phyloP scores from a whole-genome alignment of 2,888 invertebrate genomes.

The Drosophila bunnanda region DNA sequence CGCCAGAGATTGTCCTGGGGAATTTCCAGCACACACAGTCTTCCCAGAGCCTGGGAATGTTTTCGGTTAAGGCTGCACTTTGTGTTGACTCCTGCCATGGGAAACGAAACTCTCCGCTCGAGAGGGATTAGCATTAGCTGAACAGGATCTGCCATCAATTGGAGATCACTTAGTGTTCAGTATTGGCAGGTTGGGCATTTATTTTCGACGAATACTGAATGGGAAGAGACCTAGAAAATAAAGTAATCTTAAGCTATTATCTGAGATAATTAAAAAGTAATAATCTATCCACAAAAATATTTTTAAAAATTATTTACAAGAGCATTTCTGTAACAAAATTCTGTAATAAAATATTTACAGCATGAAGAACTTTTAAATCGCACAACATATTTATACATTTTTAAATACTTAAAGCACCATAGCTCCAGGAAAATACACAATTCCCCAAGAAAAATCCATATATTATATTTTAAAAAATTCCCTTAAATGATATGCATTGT shows the following conservation, averaged over 20 bases:
- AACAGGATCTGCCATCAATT: slow-evolving; percentile 28
- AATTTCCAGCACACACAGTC: slow-evolving; percentile 28
- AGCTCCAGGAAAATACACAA: too few species aligned
- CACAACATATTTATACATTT: too few species aligned
- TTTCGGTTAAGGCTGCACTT: slow-evolving; percentile 21
- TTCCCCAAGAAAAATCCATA: not conserved
- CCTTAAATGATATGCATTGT: not conserved
- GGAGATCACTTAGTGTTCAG: slow-evolving; percentile 24
- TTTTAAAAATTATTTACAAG: not conserved
- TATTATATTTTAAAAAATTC: not conserved
- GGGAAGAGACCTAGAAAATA: not conserved
- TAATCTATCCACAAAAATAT: not conserved
- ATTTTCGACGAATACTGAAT: not conserved
- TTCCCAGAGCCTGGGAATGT: slow-evolving; percentile 29
- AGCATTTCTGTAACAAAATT: not conserved
- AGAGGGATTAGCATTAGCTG: slow-evolving; percentile 36
- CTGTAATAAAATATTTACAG: too few species aligned
- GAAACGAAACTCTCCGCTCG: slow-evolving; percentile 28
- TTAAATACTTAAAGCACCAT: not conserved
- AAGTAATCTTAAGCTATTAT: not conserved
- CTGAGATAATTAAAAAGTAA: not conserved
- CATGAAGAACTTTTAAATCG: too few species aligned
- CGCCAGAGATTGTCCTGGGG: slow-evolving; percentile 30
- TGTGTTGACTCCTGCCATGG: slow-evolving; percentile 42
- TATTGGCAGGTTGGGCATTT: not conserved